Conservation (phyloP, 2,888 invertebrate genomes). For the Tachina fera region DNA sequence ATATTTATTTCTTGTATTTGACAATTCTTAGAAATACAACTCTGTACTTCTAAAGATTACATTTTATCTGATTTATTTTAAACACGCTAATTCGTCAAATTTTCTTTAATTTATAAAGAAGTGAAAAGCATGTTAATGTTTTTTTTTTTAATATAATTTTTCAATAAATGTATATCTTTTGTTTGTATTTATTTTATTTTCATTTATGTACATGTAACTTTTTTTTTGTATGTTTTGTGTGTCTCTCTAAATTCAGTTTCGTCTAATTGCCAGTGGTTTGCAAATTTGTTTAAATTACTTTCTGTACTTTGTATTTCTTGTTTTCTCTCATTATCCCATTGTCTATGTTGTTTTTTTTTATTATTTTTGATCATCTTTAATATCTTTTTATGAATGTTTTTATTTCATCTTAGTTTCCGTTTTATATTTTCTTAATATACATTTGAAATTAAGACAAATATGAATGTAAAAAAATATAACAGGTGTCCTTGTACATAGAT, state of each 20-base stretch:
- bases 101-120: neutral
- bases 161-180: neutral
- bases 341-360: neutral
- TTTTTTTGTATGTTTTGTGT: no score
- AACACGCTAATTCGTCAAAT: no score
- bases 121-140: neutral
- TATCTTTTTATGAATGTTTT: neutral
- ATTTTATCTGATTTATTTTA: no score
- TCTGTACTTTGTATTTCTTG: no score
- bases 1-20: no score
- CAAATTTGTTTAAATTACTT: no score
- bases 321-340: neutral
- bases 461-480: conserved; percentile 6
- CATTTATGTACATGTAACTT: neutral
- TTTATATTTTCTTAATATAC: neutral
- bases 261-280: no score
- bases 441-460: neutral
- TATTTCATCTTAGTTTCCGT: neutral
- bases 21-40: no score
- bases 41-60: no score
- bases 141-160: neutral
- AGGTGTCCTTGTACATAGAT: conserved; percentile 46
- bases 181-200: neutral
- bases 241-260: no score
- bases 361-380: neutral